Evolutionary conservation across 2,113 vertebrate genomes (phyloP), one percentile per base, ranked within the genome.

Genomic region (Oryzias celebensis): DNA sequence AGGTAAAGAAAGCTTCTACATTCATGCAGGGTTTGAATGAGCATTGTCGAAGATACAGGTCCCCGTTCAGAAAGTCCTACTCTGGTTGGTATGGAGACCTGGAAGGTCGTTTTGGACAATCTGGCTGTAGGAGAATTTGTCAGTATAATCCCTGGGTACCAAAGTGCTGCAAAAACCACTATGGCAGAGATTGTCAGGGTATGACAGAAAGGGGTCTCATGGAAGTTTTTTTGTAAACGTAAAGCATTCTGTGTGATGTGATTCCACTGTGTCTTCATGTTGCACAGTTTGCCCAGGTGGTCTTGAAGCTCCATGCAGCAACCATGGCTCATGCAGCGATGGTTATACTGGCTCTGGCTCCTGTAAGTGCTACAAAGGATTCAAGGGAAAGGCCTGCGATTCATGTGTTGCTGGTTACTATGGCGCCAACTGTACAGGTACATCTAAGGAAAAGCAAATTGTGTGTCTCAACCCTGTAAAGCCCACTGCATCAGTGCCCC

Each of bases 111-210:
- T 50, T 65, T 1, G 16, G 13, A 2, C 36, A 1, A 5, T 2
- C 0, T 2, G 90, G 92, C 65, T 98, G 96, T 72, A 89, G 15
- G 70, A 92, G 87, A 63, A 77, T 72, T 31, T 98, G 96, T 4
- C 14, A 80, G 24, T 87, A 55, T 14, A 41, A 68, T 2, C 45
- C 54, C 3, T 98, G 96, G 96, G 31, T 73, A 46, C 87, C 88
- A 0, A 89, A 91, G 54, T 99, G 97, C 85, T 99, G 97, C 73
- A 87, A 90, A 4, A 95, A 96, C 72, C 96, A 98, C 86, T 96
- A 95, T 0, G 90, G 97, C 70, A 84, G 64, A 22, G 88, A 95
- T 75, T 99, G 97, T 48, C 87, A 79, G 77, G 96, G 97, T 98
- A 67, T 91, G 82, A 28, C 52, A 18, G 45, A 22, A 36, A 2